Evolutionary conservation across 53 echinoderm and acorn worm species (phyloP), one percentile per base, ranked within the genome.

Genomic region (Patiria pectinifera): DNA sequence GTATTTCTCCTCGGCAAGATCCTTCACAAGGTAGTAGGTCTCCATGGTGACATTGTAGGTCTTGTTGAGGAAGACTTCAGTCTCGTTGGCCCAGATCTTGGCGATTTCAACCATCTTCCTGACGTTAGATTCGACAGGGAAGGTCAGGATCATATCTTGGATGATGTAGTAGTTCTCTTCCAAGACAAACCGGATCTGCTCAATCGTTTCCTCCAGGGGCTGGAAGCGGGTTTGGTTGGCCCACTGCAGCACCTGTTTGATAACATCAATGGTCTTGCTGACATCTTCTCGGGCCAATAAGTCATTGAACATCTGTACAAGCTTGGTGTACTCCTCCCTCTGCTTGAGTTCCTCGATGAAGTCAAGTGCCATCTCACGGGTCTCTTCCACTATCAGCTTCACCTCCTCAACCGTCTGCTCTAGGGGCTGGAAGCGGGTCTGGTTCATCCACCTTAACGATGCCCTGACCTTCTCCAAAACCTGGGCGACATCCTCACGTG

Each of bases 191-290:
- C 47, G 15, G 92, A 91, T 71, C 62, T 98, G 92, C 26, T 71
- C 91, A 47, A 95, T 16, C n/a, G 95, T 94, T 48, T 84, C 80
- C 47, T 93, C 86, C 78, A 93, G 84, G 16, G 94, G 82, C 94
- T 94, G 94, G 84, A 77, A 92, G 69, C 93, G 92, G 82, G 94
- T 94, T 76, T 92, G 92, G 95, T 95, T 95, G 62, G 82, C 72
- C 93, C 93, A 93, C 46, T 76, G 81, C 44, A 93, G 61, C 13
- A 82, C 47, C 22, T 69, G 43, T 82, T 93, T 83, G 76, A 88
- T 88, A 10, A 61, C 85, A 25, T 71, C 61, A 19, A 88, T 58
- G 25, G 62, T 47, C 82, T 72, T 88, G 61, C 61, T 83, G 47
- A 93, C 90, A 90, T 90, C 90, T 69, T 90, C 90, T 43, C 90